Conservation (phyloP, 2,113 vertebrate genomes). For the Cottus gobio region DNA sequence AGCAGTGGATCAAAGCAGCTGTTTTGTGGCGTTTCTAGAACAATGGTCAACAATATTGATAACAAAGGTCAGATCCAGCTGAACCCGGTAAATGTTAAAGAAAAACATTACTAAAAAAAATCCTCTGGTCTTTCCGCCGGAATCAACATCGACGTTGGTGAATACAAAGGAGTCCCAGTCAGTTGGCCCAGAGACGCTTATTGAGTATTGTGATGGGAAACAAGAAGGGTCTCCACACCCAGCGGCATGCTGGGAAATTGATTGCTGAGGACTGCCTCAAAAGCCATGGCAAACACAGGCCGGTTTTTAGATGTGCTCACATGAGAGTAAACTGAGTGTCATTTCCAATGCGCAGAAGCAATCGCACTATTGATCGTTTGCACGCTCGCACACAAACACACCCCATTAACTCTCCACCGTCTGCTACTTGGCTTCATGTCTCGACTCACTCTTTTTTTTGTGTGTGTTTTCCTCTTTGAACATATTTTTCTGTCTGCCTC, state of each 20-base stretch:
- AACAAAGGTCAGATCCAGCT: conserved; percentile 18
- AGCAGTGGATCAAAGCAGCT: neutral
- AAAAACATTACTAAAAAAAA: neutral
- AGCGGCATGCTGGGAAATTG: conserved; percentile 47
- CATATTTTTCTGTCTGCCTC: neutral
- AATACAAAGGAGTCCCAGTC: conserved; percentile 35
- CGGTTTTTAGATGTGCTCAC: conserved; percentile 30
- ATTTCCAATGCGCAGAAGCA: conserved; percentile 21
- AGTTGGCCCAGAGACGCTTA: conserved; percentile 33
- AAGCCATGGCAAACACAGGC: neutral
- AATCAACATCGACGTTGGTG: conserved; percentile 11
- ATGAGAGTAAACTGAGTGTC: conserved; percentile 31
- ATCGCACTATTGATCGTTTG: conserved; percentile 13
- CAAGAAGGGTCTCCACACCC: conserved; percentile 45
- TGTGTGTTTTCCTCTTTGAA: neutral
- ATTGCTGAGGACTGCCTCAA: conserved; percentile 8
- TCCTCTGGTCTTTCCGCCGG: conserved; percentile 2
- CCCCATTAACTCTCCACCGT: neutral
- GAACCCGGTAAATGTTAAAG: neutral
- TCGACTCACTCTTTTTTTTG: neutral
- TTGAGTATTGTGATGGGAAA: conserved; percentile 56
- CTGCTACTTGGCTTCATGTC: conserved; percentile 42
- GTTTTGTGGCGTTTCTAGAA: neutral
- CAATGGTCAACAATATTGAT: conserved; percentile 8
- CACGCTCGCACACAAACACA: neutral